Evolutionary conservation across 2,888 invertebrate species (phyloP), one percentile per base, ranked within the genome.

Genomic region (Belgica antarctica): DNA sequence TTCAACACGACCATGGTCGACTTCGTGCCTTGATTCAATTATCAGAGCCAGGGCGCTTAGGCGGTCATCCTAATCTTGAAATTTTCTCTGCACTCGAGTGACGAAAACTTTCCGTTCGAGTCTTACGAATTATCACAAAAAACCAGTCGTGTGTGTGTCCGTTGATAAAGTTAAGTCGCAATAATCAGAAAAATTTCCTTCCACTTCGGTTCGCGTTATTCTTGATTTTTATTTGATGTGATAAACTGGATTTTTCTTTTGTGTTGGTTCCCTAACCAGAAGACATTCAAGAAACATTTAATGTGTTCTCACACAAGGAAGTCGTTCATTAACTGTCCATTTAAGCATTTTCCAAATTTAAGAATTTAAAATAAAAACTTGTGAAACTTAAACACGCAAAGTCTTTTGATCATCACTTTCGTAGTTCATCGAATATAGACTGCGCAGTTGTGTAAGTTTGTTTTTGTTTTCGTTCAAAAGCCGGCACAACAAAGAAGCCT

Each of bases 101-200:
- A 31, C 34, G 34, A 8, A 31, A 31, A 31, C 7, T 31, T 31
- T 31, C n/a, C n/a, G n/a, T n/a, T n/a, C n/a, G n/a, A n/a, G n/a
- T n/a, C n/a, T n/a, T n/a, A n/a, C n/a, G n/a, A n/a, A n/a, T n/a
- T n/a, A n/a, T n/a, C n/a, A n/a, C n/a, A n/a, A n/a, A n/a, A n/a
- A n/a, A n/a, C n/a, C n/a, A 41, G 41, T 41, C 41, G 41, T 15
- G 41, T 15, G 41, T n/a, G 41, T 12, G 41, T 4, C 3, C 3
- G n/a, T 52, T 52, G 52, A 52, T 52, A 52, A n/a, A 52, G 19
- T 52, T 52, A 52, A 52, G 52, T 52, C 52, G 52, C 52, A 52
- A 52, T 52, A 52, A 52, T 52, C 41, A 15, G 3, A 7, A 17
- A 5, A 5, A 19, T 17, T 31, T 52, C 52, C 52, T 52, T n/a